A percentile compares a stretch with the other conserved stretches of the same genome.
These are phyloP conservation scores for Halcyon badia DNA, from an alignment of 2,797 vertebrate species.

Conservation along the genomic window DNA sequence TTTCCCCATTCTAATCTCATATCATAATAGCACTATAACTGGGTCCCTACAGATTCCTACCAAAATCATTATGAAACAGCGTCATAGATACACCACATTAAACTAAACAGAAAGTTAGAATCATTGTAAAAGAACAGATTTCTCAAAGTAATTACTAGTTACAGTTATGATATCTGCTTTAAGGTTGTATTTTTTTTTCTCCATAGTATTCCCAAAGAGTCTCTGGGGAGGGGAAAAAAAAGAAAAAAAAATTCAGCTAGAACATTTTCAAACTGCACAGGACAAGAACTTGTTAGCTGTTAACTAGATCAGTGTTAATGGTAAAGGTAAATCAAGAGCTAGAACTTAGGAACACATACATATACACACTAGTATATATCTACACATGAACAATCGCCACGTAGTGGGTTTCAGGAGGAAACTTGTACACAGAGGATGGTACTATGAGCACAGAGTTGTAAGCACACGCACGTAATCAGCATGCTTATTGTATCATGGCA, in stretches of 20 bases:
- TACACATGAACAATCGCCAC: background rate
- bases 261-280: background rate
- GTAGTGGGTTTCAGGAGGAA: background rate
- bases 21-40: constrained; percentile 56
- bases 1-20: constrained; percentile 53
- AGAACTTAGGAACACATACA: background rate
- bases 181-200: background rate
- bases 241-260: background rate
- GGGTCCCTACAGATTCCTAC: constrained; percentile 33
- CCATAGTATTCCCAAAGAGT: background rate
- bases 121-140: constrained; percentile 13
- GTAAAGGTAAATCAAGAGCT: background rate
- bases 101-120: constrained; percentile 10
- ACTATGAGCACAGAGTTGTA: background rate
- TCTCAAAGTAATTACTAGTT: constrained; percentile 24
- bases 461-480: background rate
- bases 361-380: background rate
- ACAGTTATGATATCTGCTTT: background rate
- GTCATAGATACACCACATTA: background rate
- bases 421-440: background rate
- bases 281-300: background rate
- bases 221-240: background rate
- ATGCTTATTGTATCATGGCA: background rate
- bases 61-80: constrained; percentile 48
- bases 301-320: background rate